Evolutionary conservation across 2,888 invertebrate species (phyloP), one percentile per base, ranked within the genome.

Genomic region (Drosophila multiciliata): DNA sequence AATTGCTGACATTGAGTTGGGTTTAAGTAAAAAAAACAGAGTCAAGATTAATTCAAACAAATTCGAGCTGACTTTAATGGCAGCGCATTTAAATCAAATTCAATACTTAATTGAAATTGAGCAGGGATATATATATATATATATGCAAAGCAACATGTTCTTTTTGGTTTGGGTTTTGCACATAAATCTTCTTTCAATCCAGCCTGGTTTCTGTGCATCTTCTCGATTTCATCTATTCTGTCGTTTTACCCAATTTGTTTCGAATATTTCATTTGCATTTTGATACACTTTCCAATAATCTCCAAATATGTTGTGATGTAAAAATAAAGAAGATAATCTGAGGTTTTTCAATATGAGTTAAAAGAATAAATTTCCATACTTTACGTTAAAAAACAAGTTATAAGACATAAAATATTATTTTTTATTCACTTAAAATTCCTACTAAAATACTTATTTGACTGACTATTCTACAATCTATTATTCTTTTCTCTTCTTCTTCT

Each of bases 1-100:
- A 62, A 73, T 72, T 45, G 40, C 29, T 20, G 62, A 63, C 78
- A 66, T 73, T 78, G 77, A 78, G 70, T 64, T 52, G 53, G 77
- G 75, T 78, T 50, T n/a, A 53, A 53, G 58, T 23, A 33, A 69
- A 70, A 70, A 35, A 70, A 70, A 35, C 55, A 48, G 58, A 55
- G 59, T 66, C 49, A 73, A 66, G 50, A 66, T 73, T 66, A 66
- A 76, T 67, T 55, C 40, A 66, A 67, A 55, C 29, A 17, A 54
- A 53, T 66, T 48, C 29, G 29, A 48, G 7, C 53, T 15, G 52
- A 32, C 66, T 48, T 66, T 50, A 54, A 49, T 33, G 33, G 5
- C 35, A 40, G 29, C 23, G 17, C 55, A 67, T 35, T 49, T 67
- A 32, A 61, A 54, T 54, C 40, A 23, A n/a, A 40, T 23, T 61